Evolutionary conservation across 2,888 invertebrate species (phyloP), one percentile per base, ranked within the genome.

Genomic region (Vanessa cardui): DNA sequence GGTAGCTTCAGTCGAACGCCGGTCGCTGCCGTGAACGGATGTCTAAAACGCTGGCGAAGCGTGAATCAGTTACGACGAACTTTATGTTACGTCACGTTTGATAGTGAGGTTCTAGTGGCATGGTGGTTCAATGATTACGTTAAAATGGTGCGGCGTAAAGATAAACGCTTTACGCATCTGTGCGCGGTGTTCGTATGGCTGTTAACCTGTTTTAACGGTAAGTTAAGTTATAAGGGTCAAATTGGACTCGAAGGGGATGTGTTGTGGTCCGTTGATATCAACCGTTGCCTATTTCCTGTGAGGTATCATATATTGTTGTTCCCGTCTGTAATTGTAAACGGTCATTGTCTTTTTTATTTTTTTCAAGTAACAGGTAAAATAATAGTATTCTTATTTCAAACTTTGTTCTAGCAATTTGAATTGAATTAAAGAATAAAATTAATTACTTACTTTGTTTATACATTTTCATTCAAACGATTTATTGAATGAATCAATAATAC

Each of bases 121-220:
- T 86, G 85, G 89, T 90, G 87, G 75, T 85, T 88, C 79, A 77
- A 83, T 84, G 82, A 84, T 85, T 83, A 80, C 81, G 83, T 85
- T 88, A 87, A 81, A 82, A 90, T 90, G 90, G 87, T 88, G 87
- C 87, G 84, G 80, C 56, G 56, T 56, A 83, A 85, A 76, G 84
- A 81, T 79, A 82, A 81, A 75, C 84, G 82, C 80, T 83, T 86
- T 82, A 82, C 82, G 83, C 87, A 86, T 74, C 77, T 88, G 74
- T 89, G 87, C 81, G 82, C 85, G 65, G 79, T 84, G 67, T 74
- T 90, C 62, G 74, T 92, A 78, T 90, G 89, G 89, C 76, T 91
- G 79, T 75, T 89, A 84, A 85, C 86, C 81, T 90, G 88, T 85
- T 86, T 90, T 72, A 84, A 87, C 78, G 90, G 92, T 92, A 87